phyloP scores from a whole-genome alignment of 2,797 vertebrate species.

The Euphonia xanthogaster region DNA sequence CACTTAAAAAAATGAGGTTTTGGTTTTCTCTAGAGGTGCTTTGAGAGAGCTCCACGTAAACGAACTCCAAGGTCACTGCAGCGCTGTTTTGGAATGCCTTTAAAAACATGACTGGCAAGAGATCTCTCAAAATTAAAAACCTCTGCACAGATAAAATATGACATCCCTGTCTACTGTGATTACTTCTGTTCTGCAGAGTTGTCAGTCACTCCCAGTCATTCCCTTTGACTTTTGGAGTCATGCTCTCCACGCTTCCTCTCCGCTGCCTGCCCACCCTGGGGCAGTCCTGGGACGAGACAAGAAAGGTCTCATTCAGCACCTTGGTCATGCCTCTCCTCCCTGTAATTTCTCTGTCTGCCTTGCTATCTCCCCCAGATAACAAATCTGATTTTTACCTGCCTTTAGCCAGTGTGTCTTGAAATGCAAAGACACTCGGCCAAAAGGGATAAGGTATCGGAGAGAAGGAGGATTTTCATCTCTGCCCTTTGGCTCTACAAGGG shows the following conservation, averaged over 20 bases:
- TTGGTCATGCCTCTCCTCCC: background rate
- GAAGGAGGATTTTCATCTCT: background rate
- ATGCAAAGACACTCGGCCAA: background rate
- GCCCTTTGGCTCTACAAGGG: background rate
- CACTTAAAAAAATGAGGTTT: background rate
- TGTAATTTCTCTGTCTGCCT: background rate
- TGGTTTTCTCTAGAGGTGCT: background rate
- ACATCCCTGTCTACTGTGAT: background rate
- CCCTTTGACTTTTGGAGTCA: background rate
- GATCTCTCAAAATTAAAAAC: constrained; percentile 7
- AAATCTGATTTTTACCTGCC: background rate
- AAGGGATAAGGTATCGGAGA: background rate
- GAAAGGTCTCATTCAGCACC: background rate
- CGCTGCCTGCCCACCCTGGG: background rate
- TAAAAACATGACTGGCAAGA: constrained; percentile 23
- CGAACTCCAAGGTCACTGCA: background rate
- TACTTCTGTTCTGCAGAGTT: background rate
- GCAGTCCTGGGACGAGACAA: background rate
- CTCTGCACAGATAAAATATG: constrained; percentile 29
- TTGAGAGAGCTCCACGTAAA: background rate
- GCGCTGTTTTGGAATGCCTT: background rate
- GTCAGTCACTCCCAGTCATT: background rate
- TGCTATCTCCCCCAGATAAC: background rate
- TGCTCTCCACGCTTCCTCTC: background rate
- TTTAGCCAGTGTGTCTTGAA: background rate